Evolutionary conservation across 2,888 invertebrate species (phyloP).

Genomic region (Micoletzkya japonica): DNA sequence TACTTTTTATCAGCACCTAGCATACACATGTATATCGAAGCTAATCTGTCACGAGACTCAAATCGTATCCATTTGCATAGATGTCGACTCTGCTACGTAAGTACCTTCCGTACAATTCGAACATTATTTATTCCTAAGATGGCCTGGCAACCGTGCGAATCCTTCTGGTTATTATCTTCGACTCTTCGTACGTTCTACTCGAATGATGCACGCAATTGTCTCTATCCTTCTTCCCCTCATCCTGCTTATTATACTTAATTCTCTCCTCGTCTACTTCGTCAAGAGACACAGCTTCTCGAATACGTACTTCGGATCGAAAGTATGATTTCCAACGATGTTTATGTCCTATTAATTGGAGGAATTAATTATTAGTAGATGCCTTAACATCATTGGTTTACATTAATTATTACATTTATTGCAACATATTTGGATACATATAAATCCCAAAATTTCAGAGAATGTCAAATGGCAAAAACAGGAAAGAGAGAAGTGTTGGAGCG

Average conservation of each 20-base stretch:
- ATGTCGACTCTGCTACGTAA: constrained; percentile 1
- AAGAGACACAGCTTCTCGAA: not conserved
- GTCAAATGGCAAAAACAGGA: too few species aligned
- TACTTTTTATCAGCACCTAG: constrained; percentile 6
- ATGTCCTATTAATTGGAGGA: too few species aligned
- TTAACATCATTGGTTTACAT: too few species aligned
- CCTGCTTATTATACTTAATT: not conserved
- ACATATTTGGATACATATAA: not conserved
- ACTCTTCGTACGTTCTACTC: not conserved
- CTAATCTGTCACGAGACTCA: not conserved
- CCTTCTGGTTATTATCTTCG: not conserved
- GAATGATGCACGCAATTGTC: not conserved
- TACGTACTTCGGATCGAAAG: not conserved
- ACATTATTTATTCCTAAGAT: not conserved
- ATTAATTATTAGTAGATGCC: too few species aligned
- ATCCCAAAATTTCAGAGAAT: too few species aligned
- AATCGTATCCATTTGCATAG: not conserved
- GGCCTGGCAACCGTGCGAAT: not conserved
- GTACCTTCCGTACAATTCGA: not conserved
- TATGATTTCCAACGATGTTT: not conserved
- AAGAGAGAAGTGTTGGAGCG: too few species aligned
- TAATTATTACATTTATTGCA: not conserved
- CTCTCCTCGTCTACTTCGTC: not conserved
- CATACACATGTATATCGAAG: not conserved
- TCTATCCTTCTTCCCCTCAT: constrained; percentile 1